A percentile compares a stretch with the other conserved stretches of the same genome.
These are phyloP conservation scores for Etheostoma cragini DNA, from an alignment of 2,113 vertebrate genomes.

Conservation along the genomic window DNA sequence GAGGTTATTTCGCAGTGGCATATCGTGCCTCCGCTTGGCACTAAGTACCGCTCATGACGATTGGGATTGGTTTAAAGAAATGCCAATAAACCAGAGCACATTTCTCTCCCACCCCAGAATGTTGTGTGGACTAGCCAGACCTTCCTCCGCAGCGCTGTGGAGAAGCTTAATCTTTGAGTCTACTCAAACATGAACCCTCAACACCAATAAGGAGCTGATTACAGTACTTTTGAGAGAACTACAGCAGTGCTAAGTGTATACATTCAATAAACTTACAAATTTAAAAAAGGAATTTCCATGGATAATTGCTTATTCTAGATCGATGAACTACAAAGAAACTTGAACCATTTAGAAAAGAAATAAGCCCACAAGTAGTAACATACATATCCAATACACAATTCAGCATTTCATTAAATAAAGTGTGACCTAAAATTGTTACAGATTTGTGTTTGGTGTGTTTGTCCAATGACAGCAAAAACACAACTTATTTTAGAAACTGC, in stretches of 20 bases:
- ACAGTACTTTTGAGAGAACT: not conserved
- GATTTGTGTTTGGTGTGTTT: not conserved
- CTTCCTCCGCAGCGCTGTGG: too few species aligned
- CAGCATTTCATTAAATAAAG: not conserved
- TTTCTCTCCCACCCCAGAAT: too few species aligned
- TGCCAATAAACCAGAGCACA: too few species aligned
- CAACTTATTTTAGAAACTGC: not conserved
- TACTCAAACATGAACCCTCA: not conserved
- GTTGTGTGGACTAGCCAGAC: too few species aligned
- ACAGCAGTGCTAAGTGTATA: not conserved
- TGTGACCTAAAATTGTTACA: constrained; percentile 1
- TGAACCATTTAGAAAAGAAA: constrained; percentile 22
- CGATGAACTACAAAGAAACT: constrained; percentile 6
- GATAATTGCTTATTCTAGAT: not conserved
- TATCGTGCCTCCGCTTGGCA: too few species aligned
- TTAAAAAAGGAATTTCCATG: not conserved
- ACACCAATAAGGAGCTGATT: not conserved
- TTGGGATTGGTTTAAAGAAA: too few species aligned
- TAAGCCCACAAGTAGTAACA: constrained; percentile 20
- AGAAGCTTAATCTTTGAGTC: not conserved
- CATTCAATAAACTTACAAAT: constrained; percentile 7
- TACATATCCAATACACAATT: not conserved
- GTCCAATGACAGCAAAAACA: not conserved
- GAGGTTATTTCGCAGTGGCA: too few species aligned
- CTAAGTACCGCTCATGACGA: too few species aligned